phyloP scores from a whole-genome alignment of 2,888 invertebrate species.

The Pocota personata region DNA sequence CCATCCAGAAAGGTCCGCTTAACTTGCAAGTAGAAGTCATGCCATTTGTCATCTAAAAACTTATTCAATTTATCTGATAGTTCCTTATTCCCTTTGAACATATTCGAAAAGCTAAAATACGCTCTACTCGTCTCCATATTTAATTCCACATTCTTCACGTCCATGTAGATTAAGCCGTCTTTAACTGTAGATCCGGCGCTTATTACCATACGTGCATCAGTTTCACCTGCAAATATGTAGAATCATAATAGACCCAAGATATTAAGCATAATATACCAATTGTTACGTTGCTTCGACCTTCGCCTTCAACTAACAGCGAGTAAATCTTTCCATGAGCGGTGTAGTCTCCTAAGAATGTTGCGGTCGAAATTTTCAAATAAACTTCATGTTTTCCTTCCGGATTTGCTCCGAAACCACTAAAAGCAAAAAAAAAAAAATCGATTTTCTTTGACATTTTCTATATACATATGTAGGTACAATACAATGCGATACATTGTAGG shows the following conservation, averaged over 20 bases:
- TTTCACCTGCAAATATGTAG: not conserved
- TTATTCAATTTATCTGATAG: not conserved
- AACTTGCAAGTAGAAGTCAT: not conserved
- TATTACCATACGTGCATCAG: not conserved
- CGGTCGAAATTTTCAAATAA: not conserved
- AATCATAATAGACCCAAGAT: no score
- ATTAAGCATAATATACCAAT: not conserved
- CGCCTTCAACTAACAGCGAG: not conserved
- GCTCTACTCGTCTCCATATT: not conserved
- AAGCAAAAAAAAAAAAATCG: no score
- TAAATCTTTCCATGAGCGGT: not conserved
- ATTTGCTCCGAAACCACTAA: no score
- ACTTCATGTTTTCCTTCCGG: not conserved
- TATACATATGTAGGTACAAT: no score
- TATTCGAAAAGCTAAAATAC: not conserved
- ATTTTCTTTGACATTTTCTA: no score
- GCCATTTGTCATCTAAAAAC: not conserved
- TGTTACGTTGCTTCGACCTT: not conserved
- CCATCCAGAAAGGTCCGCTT: not conserved
- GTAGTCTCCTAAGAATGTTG: no score
- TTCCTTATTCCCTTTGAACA: not conserved
- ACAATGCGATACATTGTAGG: no score
- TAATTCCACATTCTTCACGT: not conserved
- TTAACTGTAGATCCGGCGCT: not conserved
- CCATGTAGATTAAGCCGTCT: not conserved